Base-by-base conservation (phyloP, 2,797 vertebrate species). In the Rhinophrynus dorsalis region DNA sequence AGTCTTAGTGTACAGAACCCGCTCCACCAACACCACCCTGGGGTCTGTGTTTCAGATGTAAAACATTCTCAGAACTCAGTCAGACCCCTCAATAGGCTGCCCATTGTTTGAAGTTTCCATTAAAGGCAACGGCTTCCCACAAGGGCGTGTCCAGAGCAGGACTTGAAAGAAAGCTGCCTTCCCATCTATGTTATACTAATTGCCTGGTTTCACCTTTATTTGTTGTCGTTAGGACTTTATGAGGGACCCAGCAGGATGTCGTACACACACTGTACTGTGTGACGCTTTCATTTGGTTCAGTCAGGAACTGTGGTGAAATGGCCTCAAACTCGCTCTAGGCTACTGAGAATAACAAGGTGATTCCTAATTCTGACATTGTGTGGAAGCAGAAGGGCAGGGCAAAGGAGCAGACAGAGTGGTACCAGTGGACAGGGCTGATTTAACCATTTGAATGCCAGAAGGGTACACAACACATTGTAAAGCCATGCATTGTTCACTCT, bases 181-280 rank as follows among this genome's bases (percentile, higher is more conserved):
- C 62, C 70, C 56, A 54, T 30, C 70, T 52, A 51, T 60, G 51
- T 66, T 67, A 66, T 73, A 73, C 70, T 73, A 73, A 73, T 73
- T 73, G 70, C 70, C 62, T 73, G 51, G 70, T 73, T 73, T 73
- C 62, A 73, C 70, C 62, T 73, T 73, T 73, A 73, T 73, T 73
- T 73, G 70, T 73, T 73, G 55, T 67, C 55, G 13, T 73, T 67
- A 67, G 55, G 61, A 52, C 50, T 73, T 73, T 73, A 73, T 73
- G 70, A 67, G 70, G 62, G 62, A 66, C 70, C 55, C 70, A 73
- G 70, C 70, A 73, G 70, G 70, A 73, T 59, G 30, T 26, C 17
- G 2, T 54, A 55, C 62, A 66, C 62, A 66, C 62, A 73, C 55
- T 66, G 21, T 73, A 73, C 70, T 66, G 18, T 73, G 37, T 44